These are phyloP conservation scores for Trichogramma dendrolimi DNA, from an alignment of 2,888 invertebrate species.

Conservation along the genomic window DNA sequence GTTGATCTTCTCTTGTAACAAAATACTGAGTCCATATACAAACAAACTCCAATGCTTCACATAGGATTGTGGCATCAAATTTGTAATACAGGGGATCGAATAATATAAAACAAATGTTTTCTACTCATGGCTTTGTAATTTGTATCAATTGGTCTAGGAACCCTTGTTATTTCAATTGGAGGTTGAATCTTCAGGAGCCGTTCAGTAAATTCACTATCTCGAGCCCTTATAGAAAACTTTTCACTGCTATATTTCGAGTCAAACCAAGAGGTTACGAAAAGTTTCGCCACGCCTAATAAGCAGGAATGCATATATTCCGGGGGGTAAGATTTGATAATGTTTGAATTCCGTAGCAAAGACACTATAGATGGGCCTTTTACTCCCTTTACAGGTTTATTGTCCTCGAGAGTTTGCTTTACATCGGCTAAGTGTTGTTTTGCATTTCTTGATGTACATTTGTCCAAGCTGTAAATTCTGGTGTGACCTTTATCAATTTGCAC, in stretches of 20 bases:
- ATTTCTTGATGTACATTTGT: not conserved
- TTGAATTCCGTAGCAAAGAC: constrained; percentile 14
- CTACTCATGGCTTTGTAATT: constrained; percentile 26
- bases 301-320: constrained; percentile 28
- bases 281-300: constrained; percentile 21
- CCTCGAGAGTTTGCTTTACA: constrained; percentile 5
- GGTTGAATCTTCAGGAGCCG: constrained; percentile 14
- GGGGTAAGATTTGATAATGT: constrained; percentile 26
- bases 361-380: constrained; percentile 21
- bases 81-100: constrained; percentile 24
- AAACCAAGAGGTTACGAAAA: constrained; percentile 17
- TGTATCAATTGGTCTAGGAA: constrained; percentile 3
- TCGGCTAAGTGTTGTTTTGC: not conserved
- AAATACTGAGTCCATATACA: constrained; percentile 13
- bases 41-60: constrained; percentile 24
- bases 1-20: constrained; percentile 5
- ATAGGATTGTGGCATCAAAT: constrained; percentile 11
- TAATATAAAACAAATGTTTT: constrained; percentile 28
- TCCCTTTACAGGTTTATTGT: constrained; percentile 12
- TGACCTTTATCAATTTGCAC: constrained; percentile 12
- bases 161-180: constrained; percentile 20
- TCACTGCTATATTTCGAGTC: constrained; percentile 7
- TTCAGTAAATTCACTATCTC: constrained; percentile 10
- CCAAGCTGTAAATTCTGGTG: constrained; percentile 12
- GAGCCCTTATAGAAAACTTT: constrained; percentile 16